Base-by-base conservation (phyloP, 2,113 vertebrate genomes). In the Salminus brasiliensis region DNA sequence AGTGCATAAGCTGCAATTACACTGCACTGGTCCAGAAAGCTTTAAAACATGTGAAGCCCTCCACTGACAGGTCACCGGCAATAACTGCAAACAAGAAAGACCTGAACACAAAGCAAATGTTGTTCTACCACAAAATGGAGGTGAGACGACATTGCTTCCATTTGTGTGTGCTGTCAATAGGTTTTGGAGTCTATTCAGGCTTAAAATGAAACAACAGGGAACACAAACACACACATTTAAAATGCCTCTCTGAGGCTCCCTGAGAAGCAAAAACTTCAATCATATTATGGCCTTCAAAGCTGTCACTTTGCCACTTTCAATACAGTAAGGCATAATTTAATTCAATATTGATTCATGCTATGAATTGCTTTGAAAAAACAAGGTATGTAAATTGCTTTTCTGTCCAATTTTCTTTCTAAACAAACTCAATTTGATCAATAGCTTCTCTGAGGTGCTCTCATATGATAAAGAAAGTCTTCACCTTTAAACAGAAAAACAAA, bases 401-500 rank as follows among this genome's bases (percentile, higher is more conserved):
- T 27, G 57, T 78, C 59, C 66, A 39, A 59, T 72, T 72, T 79
- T 59, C 6, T 63, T 79, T 69, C 6, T 49, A 39, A 29, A 36
- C 23, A 15, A 36, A 65, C 41, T 66, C 9, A 72, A 43, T 72
- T 72, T 11, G 16, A 79, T 27, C 66, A 30, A 8, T 21, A 34
- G 15, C 41, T 49, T 9, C 7, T 45, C 59, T 39, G 7, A 68
- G 23, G 43, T 53, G 29, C 43, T 60, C 67, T 52, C 29, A 66
- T n/a, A 36, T 49, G 2, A 39, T 9, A 47, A 74, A 63, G 2
- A 21, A 5, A 49, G 43, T 18, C 2, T 0, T 52, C 18, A 23
- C n/a, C 3, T 21, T n/a, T 18, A 45, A 71, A 11, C 18, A 2
- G 68, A 59, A 13, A 68, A 68, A n/a, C 65, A 13, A 25, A 49